Evolutionary conservation across 2,797 vertebrate species (phyloP), one percentile per base, ranked within the genome.

Genomic region (Channa striata): DNA sequence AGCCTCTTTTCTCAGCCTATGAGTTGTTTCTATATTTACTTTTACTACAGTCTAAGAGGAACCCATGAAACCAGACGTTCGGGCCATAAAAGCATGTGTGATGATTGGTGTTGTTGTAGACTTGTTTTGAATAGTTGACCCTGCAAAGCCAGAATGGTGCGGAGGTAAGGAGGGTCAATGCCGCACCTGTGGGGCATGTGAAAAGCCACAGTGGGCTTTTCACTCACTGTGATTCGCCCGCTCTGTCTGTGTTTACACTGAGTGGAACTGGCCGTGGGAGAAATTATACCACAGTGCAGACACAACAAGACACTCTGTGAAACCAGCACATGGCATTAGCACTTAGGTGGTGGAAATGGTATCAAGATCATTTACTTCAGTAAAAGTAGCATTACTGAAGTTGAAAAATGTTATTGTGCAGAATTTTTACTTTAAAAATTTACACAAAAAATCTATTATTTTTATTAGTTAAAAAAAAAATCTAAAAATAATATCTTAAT

Each of bases 231-330:
- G 89, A 87, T 84, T 74, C 44, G 67, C 62, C 72, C 46, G n/a
- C 76, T 67, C 66, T 48, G 82, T 88, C 87, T 93, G 87, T 89
- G 87, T 91, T 92, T 90, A 88, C 59, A 6, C 70, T 53, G 50
- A 65, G 58, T 11, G 47, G 50, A 80, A 33, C 70, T 60, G 68
- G 75, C 43, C 56, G n/a, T 30, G 47, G 71, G 59, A 64, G 62
- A 67, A 80, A 77, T 62, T 63, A 51, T 21, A 83, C 78, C 73
- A 14, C 87, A 71, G 25, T 13, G 42, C 82, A 86, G 82, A 83
- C 85, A 84, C 85, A 88, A 86, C 84, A 87, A 77, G 53, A 36
- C 60, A 6, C 20, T 70, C 44, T 60, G 60, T 47, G 34, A 30
- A 30, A 66, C 50, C 50, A 75, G 23, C n/a, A 53, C 30, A 56